These are phyloP conservation scores for Sycophila sp. DNA, from an alignment of 1,140 invertebrate species.

Conservation along the genomic window DNA sequence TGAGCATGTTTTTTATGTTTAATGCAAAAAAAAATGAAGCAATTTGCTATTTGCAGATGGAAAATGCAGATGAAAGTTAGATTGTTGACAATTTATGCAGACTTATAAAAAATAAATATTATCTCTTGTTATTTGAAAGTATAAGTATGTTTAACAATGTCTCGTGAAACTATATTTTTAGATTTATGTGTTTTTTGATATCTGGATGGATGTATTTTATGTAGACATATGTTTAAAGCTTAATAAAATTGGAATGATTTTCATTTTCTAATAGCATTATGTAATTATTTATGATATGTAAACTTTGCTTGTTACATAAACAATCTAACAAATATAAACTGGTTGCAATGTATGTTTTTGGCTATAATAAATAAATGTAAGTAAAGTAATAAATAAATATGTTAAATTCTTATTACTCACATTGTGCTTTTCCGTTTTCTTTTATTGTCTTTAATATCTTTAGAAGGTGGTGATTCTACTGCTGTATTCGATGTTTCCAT, in stretches of 20 bases:
- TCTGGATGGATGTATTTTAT: too few relatives aligned
- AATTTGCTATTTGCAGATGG: too few relatives aligned
- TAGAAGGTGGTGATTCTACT: neutral
- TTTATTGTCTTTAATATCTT: constrained; percentile 38
- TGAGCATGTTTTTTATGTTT: too few relatives aligned
- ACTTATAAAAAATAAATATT: too few relatives aligned
- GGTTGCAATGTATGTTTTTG: neutral
- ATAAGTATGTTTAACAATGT: too few relatives aligned
- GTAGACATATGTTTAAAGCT: constrained; percentile 4
- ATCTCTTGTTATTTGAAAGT: too few relatives aligned
- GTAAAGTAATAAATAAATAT: neutral
- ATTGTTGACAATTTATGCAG: too few relatives aligned
- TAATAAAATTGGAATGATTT: neutral
- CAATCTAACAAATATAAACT: neutral
- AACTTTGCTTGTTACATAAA: neutral
- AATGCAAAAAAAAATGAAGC: too few relatives aligned
- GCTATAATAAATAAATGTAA: neutral
- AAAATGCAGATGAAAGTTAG: too few relatives aligned
- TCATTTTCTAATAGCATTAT: constrained; percentile 7
- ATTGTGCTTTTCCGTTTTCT: constrained; percentile 45
- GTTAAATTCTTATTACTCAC: constrained; percentile 36
- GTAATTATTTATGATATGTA: constrained; percentile 7
- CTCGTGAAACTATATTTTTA: too few relatives aligned
- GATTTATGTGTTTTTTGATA: too few relatives aligned
- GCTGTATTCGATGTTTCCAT: neutral